phyloP scores from a whole-genome alignment of 2,888 invertebrate species.

The Seira musarum region DNA sequence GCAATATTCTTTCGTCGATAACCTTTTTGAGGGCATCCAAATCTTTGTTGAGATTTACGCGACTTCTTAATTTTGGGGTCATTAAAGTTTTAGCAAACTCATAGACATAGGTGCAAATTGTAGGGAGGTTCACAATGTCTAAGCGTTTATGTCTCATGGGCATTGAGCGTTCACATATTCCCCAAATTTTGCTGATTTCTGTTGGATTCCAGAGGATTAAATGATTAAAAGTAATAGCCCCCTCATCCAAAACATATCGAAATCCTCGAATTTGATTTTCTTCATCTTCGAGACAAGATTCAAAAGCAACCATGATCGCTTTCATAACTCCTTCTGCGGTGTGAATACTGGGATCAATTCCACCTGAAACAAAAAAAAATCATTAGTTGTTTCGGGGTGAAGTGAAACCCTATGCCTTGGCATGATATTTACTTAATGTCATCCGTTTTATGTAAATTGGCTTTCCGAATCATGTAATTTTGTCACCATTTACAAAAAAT shows the following conservation, averaged over 20 bases:
- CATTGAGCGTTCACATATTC: conserved; percentile 86
- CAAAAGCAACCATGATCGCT: conserved; percentile 83
- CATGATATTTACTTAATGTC: too few species aligned
- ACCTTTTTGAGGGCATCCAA: conserved; percentile 81
- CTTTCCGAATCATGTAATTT: too few species aligned
- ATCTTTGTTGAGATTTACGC: conserved; percentile 82
- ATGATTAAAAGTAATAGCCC: conserved; percentile 87
- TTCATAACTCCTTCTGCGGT: conserved; percentile 85
- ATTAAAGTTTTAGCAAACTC: conserved; percentile 82
- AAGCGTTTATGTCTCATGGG: conserved; percentile 87
- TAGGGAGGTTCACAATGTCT: conserved; percentile 81
- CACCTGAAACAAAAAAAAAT: conserved; percentile 78
- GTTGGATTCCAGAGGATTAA: conserved; percentile 83
- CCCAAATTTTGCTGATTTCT: conserved; percentile 83
- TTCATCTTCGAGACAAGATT: conserved; percentile 86
- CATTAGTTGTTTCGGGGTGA: too few species aligned
- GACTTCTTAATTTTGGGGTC: conserved; percentile 81
- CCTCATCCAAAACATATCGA: conserved; percentile 87
- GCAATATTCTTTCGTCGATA: conserved; percentile 83
- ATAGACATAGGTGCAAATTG: conserved; percentile 82
- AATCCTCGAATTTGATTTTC: conserved; percentile 85
- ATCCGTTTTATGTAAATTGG: too few species aligned
- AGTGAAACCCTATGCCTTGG: too few species aligned
- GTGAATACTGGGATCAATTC: conserved; percentile 84
- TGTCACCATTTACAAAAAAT: too few species aligned